Evolutionary conservation across 1,140 invertebrate genomes (phyloP).

Genomic region (Drosophila obscura): DNA sequence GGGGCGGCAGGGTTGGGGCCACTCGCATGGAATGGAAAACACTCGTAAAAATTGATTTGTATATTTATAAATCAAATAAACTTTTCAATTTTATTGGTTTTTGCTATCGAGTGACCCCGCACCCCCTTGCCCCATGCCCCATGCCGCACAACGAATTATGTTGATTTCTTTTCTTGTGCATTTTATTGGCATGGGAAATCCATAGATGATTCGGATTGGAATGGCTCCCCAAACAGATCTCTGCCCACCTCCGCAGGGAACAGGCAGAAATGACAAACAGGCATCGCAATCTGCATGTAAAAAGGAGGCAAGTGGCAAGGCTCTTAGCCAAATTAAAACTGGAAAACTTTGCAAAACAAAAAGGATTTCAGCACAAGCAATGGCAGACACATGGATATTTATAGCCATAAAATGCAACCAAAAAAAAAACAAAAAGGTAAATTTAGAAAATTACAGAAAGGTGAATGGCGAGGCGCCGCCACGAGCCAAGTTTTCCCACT

Average conservation of each 20-base stretch:
- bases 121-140: background rate
- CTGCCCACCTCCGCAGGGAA: background rate
- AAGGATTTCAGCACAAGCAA: conserved; percentile 18
- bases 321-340: conserved; percentile 66
- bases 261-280: conserved; percentile 12
- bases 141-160: conserved; percentile 8
- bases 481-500: conserved; percentile 32
- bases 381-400: conserved; percentile 39
- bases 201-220: conserved; percentile 15
- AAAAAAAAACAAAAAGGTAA: conserved; percentile 32
- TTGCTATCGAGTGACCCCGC: conserved; percentile 59
- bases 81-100: conserved; percentile 75
- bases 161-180: conserved; percentile 26
- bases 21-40: conserved; percentile 33
- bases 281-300: too few relatives aligned
- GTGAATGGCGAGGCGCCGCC: conserved; percentile 19
- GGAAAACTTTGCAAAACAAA: conserved; percentile 30
- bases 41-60: conserved; percentile 73
- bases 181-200: conserved; percentile 25
- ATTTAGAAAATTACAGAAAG: conserved; percentile 43
- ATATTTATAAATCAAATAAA: conserved; percentile 77
- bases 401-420: conserved; percentile 49
- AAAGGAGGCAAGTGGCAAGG: conserved; percentile 20
- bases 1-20: background rate
- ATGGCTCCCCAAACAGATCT: background rate